phyloP scores from a whole-genome alignment of 1,140 invertebrate species.

The Aricia agestis region DNA sequence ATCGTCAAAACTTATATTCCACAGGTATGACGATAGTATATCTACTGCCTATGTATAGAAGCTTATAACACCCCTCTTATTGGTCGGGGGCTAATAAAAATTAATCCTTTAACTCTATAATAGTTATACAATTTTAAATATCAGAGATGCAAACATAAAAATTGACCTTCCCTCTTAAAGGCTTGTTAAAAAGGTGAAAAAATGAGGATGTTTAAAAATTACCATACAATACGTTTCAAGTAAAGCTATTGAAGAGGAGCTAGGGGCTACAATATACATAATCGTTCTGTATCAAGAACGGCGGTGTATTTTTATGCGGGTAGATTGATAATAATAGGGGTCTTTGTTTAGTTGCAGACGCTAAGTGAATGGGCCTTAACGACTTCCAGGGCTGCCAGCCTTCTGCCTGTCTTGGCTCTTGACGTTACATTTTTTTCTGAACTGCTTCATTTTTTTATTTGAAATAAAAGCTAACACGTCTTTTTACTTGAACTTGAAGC shows the following conservation, averaged over 20 bases:
- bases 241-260: neutral
- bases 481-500: too few species aligned
- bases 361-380: constrained; percentile 31
- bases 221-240: constrained; percentile 2
- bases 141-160: too few species aligned
- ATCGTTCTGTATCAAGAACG: constrained; percentile 13
- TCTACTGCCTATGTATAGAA: too few species aligned
- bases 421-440: neutral
- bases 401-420: neutral
- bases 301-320: constrained; percentile 40
- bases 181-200: neutral
- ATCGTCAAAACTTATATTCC: too few species aligned
- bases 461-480: too few species aligned
- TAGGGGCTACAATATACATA: constrained; percentile 1
- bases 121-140: too few species aligned
- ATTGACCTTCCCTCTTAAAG: neutral
- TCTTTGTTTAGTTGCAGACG: constrained; percentile 35
- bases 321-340: constrained; percentile 38
- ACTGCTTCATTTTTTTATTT: neutral
- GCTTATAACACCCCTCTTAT: too few species aligned
- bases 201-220: neutral
- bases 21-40: too few species aligned
- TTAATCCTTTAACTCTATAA: too few species aligned
- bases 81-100: too few species aligned
- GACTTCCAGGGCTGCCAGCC: neutral